Conservation (phyloP, 64 coral and sea anemone species). For the Hydrozoanthus tunicans region DNA sequence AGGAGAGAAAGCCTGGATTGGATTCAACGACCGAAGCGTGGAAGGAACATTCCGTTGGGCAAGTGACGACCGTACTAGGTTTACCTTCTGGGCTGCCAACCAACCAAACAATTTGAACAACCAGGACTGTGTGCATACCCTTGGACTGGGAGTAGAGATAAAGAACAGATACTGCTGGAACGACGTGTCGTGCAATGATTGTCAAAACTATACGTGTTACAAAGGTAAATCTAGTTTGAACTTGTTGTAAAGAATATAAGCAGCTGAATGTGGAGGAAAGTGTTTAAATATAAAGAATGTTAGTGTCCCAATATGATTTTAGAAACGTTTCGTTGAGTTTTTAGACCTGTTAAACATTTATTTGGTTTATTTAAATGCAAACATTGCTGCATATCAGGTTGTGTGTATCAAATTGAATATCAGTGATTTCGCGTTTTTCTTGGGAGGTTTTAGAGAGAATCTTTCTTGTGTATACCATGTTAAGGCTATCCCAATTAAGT, state of each 20-base stretch:
- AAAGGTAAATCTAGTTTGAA: not conserved
- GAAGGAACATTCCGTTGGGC: conserved; percentile 22
- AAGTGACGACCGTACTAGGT: not conserved
- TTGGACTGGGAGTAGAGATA: conserved; percentile 10
- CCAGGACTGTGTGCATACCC: conserved; percentile 43
- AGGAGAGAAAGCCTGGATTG: conserved; percentile 38
- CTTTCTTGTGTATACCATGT: no score
- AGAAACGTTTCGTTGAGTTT: no score
- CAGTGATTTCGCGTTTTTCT: no score
- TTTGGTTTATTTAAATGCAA: no score
- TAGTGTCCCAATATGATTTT: no score
- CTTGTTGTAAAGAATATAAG: not conserved
- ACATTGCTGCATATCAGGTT: no score
- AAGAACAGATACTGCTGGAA: conserved; percentile 47
- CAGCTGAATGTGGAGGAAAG: not conserved
- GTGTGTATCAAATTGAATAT: no score
- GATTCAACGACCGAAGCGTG: conserved; percentile 22
- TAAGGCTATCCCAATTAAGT: no score
- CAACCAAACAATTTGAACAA: conserved; percentile 33
- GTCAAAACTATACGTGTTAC: conserved; percentile 28
- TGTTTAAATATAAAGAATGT: not conserved
- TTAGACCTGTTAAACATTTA: no score
- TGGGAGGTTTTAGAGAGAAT: no score
- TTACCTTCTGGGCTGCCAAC: conserved; percentile 20
- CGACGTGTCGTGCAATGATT: conserved; percentile 26